Evolutionary conservation across 2,888 invertebrate species (phyloP).

Genomic region (Drosophila putrida): DNA sequence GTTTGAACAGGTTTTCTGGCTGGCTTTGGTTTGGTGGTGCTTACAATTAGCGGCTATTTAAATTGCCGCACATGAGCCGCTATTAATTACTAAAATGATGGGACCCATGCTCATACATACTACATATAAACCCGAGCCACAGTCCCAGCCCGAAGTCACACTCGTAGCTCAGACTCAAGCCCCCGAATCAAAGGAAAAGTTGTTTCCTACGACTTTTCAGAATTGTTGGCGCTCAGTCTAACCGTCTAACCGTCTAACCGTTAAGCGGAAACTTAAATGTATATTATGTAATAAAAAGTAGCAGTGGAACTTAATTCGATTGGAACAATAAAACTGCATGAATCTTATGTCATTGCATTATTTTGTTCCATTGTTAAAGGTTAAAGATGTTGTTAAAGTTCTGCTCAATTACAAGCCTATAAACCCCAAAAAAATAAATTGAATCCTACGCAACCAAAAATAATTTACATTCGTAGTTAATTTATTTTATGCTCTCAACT

Average conservation of each 20-base stretch:
- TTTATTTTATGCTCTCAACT: no score
- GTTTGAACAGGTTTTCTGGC: conserved; percentile 55
- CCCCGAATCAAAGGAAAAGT: conserved; percentile 55
- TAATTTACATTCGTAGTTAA: neutral
- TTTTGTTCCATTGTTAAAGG: neutral
- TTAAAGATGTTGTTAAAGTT: neutral
- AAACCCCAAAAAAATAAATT: neutral
- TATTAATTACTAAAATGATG: conserved; percentile 69
- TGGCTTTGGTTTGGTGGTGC: conserved; percentile 64
- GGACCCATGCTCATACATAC: conserved; percentile 35
- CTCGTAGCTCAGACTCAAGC: conserved; percentile 23
- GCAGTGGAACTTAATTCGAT: conserved; percentile 14
- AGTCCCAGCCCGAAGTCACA: conserved; percentile 17
- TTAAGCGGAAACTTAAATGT: conserved; percentile 63
- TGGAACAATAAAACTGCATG: conserved; percentile 3
- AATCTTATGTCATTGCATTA: neutral
- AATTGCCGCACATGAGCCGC: conserved; percentile 71
- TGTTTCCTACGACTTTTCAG: conserved; percentile 51
- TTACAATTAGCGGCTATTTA: conserved; percentile 73
- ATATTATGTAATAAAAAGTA: conserved; percentile 39
- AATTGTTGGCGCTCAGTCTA: conserved; percentile 27
- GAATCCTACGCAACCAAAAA: neutral
- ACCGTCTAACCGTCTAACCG: conserved; percentile 60
- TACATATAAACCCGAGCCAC: neutral
- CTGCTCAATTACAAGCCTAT: neutral